These are phyloP conservation scores for Perizoma flavofasciatum DNA, from an alignment of 2,888 invertebrate genomes.

Conservation along the genomic window DNA sequence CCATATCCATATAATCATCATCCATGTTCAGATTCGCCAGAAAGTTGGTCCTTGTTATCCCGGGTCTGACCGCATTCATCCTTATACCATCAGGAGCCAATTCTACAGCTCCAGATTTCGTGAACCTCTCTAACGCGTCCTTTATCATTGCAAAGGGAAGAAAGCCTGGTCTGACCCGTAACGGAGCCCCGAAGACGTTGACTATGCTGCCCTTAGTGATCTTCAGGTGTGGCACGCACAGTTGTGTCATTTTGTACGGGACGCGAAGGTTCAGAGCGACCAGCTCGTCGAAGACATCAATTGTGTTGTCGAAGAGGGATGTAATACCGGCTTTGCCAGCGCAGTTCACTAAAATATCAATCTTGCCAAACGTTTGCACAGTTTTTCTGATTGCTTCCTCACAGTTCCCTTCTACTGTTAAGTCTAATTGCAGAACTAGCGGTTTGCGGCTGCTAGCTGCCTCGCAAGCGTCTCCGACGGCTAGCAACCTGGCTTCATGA, in stretches of 20 bases:
- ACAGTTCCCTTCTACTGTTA: slow-evolving; percentile 55
- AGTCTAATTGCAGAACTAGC: slow-evolving; percentile 54
- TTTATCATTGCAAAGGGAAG: slow-evolving; percentile 56
- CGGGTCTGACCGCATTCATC: slow-evolving; percentile 67
- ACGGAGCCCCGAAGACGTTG: slow-evolving; percentile 57
- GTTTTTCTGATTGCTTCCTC: slow-evolving; percentile 59
- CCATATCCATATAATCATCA: slow-evolving; percentile 50
- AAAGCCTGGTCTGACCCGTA: slow-evolving; percentile 58
- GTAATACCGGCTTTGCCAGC: slow-evolving; percentile 57
- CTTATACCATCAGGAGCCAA: slow-evolving; percentile 59
- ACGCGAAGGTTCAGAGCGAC: slow-evolving; percentile 59
- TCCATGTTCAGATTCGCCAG: slow-evolving; percentile 58
- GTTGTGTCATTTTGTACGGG: slow-evolving; percentile 60
- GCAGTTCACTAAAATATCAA: slow-evolving; percentile 63
- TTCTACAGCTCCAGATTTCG: slow-evolving; percentile 59
- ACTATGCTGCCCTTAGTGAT: slow-evolving; percentile 61
- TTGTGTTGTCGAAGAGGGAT: slow-evolving; percentile 57
- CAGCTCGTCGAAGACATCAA: slow-evolving; percentile 61
- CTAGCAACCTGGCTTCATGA: slow-evolving; percentile 52
- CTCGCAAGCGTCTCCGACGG: slow-evolving; percentile 53
- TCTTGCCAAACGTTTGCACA: slow-evolving; percentile 48
- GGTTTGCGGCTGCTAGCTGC: slow-evolving; percentile 49
- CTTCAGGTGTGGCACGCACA: slow-evolving; percentile 57
- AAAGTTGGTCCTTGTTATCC: slow-evolving; percentile 61
- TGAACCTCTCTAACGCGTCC: slow-evolving; percentile 61